Conservation (phyloP, 2,888 invertebrate genomes). For the Trichogramma evanescens region DNA sequence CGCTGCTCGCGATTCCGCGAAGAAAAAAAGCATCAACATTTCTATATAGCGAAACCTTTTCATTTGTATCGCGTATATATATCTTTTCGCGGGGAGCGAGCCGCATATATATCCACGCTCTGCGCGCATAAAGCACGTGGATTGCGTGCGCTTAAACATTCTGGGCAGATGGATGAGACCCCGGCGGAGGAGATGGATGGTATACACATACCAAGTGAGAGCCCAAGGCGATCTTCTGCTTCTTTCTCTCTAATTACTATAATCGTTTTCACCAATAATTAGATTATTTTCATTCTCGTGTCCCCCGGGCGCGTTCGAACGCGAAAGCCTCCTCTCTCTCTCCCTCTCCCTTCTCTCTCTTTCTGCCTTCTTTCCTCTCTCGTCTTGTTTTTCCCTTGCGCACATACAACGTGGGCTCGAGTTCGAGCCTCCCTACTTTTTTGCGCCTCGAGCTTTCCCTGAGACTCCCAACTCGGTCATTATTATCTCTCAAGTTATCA, state of each 20-base stretch:
- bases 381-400: slow-evolving; percentile 15
- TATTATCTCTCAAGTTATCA: slow-evolving; percentile 42
- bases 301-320: slow-evolving; percentile 27
- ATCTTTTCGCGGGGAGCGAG: neutral
- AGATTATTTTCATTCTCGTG: slow-evolving; percentile 43
- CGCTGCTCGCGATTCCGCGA: slow-evolving; percentile 34
- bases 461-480: slow-evolving; percentile 34
- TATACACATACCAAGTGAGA: slow-evolving; percentile 21
- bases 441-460: slow-evolving; percentile 19
- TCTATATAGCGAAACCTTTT: slow-evolving; percentile 40
- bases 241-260: slow-evolving; percentile 43
- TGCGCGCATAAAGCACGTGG: too few species aligned
- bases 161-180: neutral
- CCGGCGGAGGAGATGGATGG: slow-evolving; percentile 25
- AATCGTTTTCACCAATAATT: slow-evolving; percentile 47
- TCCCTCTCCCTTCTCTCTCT: neutral
- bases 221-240: slow-evolving; percentile 12
- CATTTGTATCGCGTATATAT: slow-evolving; percentile 35
- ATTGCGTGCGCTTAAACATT: neutral
- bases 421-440: slow-evolving; percentile 3
- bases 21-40: slow-evolving; percentile 24
- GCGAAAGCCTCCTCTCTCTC: slow-evolving; percentile 3
- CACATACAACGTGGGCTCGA: neutral
- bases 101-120: too few species aligned
- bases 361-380: slow-evolving; percentile 15